Evolutionary conservation across 2,113 vertebrate genomes (phyloP).

Genomic region (Rhinoptilus africanus): DNA sequence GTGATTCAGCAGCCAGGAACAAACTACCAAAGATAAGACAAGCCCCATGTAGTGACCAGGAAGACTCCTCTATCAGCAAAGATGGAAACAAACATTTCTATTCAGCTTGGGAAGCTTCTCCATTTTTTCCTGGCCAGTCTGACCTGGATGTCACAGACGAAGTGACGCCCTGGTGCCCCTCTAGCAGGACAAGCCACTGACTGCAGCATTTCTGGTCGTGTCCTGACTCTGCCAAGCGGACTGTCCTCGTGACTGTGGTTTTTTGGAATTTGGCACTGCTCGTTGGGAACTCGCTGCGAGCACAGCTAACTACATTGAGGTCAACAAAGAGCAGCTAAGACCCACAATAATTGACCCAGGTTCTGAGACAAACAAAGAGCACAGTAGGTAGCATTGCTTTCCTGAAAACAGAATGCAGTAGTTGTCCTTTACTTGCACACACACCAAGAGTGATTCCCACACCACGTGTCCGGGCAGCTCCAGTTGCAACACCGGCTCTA

Average conservation of each 20-base stretch:
- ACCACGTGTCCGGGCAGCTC: too few relatives aligned
- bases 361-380: background rate
- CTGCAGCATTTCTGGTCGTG: background rate
- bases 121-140: background rate
- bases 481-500: accelerated
- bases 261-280: background rate
- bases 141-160: background rate
- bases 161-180: background rate
- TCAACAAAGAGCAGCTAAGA: background rate
- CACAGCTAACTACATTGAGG: background rate
- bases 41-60: background rate
- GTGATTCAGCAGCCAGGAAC: accelerated
- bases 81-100: background rate
- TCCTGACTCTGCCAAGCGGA: background rate
- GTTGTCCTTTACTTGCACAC: too few relatives aligned
- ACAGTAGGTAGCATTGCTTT: background rate
- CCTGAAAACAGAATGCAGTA: background rate
- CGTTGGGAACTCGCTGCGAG: background rate
- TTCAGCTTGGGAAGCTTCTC: background rate
- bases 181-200: background rate
- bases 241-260: too few relatives aligned
- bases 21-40: background rate
- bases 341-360: background rate
- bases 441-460: background rate
- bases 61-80: background rate